phyloP scores from a whole-genome alignment of 2,888 invertebrate species.

The Yponomeuta evonymella region DNA sequence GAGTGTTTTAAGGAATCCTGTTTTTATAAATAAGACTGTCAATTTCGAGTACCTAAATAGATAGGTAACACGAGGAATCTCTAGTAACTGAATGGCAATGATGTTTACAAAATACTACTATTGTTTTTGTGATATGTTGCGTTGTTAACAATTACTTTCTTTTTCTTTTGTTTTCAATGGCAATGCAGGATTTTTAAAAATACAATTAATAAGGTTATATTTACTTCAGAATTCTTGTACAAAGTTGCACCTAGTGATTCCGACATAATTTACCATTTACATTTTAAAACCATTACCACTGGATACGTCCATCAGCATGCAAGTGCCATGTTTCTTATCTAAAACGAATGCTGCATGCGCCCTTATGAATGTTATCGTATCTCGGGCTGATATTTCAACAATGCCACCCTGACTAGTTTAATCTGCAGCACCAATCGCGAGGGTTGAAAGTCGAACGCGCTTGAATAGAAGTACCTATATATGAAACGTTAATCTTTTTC shows the following conservation, averaged over 20 bases:
- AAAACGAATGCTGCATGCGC: slow-evolving; percentile 47
- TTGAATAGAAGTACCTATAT: background rate
- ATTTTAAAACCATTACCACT: background rate
- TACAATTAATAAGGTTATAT: no score
- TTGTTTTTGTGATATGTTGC: no score
- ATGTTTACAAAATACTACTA: no score
- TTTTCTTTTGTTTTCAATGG: no score
- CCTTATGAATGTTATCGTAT: slow-evolving; percentile 55
- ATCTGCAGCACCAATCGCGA: slow-evolving; percentile 59
- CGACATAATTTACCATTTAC: background rate
- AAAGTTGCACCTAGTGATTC: background rate
- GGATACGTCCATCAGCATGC: background rate
- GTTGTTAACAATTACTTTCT: no score
- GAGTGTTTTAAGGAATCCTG: no score
- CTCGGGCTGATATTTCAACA: slow-evolving; percentile 65
- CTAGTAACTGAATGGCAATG: no score
- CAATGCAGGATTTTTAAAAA: no score
- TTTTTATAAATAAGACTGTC: no score
- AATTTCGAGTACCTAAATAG: no score
- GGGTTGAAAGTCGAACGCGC: slow-evolving; percentile 33
- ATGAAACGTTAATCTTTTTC: background rate
- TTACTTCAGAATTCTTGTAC: no score
- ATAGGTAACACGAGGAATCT: no score
- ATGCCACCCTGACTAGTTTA: slow-evolving; percentile 46
- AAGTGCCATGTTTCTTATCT: background rate